A percentile compares a stretch with the other conserved stretches of the same genome.
Conservation (phyloP, 1,140 invertebrate species). For the Hycleus cichorii region DNA sequence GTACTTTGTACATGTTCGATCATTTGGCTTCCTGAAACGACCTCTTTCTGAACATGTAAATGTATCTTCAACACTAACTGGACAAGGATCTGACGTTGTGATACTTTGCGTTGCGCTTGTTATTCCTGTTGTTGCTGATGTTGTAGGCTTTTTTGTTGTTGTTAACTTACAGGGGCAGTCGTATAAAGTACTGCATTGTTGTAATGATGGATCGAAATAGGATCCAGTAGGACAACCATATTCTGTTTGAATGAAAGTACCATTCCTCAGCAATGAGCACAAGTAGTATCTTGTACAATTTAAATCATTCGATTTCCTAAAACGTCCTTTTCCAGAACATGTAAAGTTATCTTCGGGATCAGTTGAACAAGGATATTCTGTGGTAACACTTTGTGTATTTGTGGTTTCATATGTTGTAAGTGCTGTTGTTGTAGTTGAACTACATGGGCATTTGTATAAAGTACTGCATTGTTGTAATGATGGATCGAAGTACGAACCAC, state of each 20-base stretch:
- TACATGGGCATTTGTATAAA: background rate
- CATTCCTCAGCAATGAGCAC: constrained; percentile 1
- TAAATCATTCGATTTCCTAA: background rate
- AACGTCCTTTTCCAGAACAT: constrained; percentile 5
- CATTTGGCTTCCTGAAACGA: constrained; percentile 3
- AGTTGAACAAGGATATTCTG: no score
- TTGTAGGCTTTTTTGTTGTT: background rate
- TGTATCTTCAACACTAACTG: background rate
- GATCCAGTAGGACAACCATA: background rate
- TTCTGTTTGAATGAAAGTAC: constrained; percentile 6
- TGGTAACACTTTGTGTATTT: no score
- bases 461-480: background rate
- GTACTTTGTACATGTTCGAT: constrained; percentile 7
- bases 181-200: background rate
- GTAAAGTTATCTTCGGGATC: background rate
- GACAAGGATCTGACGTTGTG: background rate
- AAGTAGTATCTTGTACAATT: constrained; percentile 9
- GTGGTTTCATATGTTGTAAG: no score
- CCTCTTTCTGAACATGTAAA: constrained; percentile 5
- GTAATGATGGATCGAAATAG: constrained; percentile 4
- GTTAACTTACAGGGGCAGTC: background rate
- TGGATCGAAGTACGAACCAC: background rate
- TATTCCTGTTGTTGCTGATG: background rate
- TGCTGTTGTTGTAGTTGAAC: no score
- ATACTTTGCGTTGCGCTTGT: background rate